phyloP scores from a whole-genome alignment of 2,797 vertebrate species.

The Acomys russatus region DNA sequence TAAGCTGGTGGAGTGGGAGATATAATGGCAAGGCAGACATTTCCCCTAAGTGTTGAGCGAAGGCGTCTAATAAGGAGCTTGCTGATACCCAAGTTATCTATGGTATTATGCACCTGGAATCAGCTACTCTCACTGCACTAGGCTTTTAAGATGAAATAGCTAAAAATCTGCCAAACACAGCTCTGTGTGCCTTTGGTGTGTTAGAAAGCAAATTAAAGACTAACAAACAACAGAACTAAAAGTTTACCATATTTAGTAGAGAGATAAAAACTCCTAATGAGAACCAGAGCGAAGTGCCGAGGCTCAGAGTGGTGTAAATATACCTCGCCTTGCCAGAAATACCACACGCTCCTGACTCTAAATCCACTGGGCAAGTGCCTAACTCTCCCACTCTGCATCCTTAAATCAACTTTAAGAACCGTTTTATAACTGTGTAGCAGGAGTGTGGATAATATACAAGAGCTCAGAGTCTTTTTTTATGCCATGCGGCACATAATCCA shows the following conservation, averaged over 20 bases:
- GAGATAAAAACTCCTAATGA: conserved; percentile 61
- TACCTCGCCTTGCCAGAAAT: conserved; percentile 17
- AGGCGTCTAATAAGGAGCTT: background rate
- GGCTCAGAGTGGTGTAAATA: conserved; percentile 41
- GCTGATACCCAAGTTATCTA: background rate
- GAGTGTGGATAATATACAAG: background rate
- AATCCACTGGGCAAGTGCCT: conserved; percentile 39
- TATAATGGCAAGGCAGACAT: background rate
- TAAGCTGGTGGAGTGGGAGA: background rate
- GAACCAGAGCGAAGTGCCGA: background rate
- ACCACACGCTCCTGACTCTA: conserved; percentile 41
- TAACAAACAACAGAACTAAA: conserved; percentile 61
- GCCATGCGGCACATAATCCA: background rate
- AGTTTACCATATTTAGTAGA: background rate
- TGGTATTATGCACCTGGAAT: background rate
- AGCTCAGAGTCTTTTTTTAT: background rate
- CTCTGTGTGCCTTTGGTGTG: conserved; percentile 31
- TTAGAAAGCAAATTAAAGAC: conserved; percentile 43
- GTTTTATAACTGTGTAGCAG: conserved; percentile 7
- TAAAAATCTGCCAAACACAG: conserved; percentile 23
- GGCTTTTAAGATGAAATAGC: conserved; percentile 43
- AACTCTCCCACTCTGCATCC: conserved; percentile 11
- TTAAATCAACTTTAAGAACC: conserved; percentile 68
- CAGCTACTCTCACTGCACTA: background rate
- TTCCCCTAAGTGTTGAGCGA: background rate